Evolutionary conservation across 1,140 invertebrate species (phyloP), one percentile per base, ranked within the genome.

Genomic region (Drosophila punjabiensis): DNA sequence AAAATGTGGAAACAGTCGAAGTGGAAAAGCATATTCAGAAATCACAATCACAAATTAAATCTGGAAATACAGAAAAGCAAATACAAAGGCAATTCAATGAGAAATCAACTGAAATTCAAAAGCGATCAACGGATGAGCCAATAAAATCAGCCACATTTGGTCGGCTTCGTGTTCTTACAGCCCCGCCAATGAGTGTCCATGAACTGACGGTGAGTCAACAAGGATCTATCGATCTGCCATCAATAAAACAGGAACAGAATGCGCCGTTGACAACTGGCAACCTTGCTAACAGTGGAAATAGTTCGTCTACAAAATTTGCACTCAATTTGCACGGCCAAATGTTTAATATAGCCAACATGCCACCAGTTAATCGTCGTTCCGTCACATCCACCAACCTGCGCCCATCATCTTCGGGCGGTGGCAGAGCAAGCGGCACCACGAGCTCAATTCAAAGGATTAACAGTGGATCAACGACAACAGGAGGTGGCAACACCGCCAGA

Each of bases 111-210:
- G 80, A 92, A 47, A 18, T 11, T 33, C 73, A 59, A 20, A 86
- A 65, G 5, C 63, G 79, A 4, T 61, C 68, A 16, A 37, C 45
- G 7, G 67, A 63, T 14, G 82, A 92, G 7, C 74, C 63, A 55
- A 92, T 61, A 48, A 92, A 82, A 33, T 94, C 95, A 9, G 95
- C 95, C 3, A 58, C 55, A 7, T 93, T 95, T 81, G 95, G 95
- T 3, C 92, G 95, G 0, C 92, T 96, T 28, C 93, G 95, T 18
- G 95, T 96, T 14, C 94, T 95, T 10, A 95, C 95, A 28, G 94
- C 94, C n/a, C 94, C 94, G 50, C 94, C 94, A 28, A 94, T 93
- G 14, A 94, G 94, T 88, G 94, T 95, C 14, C 94, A 95, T 69
- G 94, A 95, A 56, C 73, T 94, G 13, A 69, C 56, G 8, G 55